Percentiles rank a stretch among this genome's conserved stretches.
Evolutionary conservation across 1,140 invertebrate genomes (phyloP).

Genomic region (Drosophila kurseongensis): DNA sequence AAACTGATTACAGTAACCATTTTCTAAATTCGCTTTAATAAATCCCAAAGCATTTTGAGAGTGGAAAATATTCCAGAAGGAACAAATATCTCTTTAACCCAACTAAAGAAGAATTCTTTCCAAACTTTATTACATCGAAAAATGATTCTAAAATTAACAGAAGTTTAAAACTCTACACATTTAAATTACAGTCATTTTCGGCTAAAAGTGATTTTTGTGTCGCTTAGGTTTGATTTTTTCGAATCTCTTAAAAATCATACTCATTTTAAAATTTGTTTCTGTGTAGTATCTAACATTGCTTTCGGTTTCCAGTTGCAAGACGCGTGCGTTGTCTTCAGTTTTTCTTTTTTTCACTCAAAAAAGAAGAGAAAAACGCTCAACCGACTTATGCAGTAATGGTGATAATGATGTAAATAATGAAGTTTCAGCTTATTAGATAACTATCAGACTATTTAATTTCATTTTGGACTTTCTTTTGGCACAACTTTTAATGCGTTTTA

Average conservation of each 20-base stretch:
- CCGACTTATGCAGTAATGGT: conserved; percentile 31
- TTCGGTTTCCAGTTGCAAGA: conserved; percentile 55
- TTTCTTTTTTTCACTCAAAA: conserved; percentile 24
- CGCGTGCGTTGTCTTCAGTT: conserved; percentile 48
- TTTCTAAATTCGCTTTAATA: too few relatives aligned
- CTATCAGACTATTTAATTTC: conserved; percentile 16
- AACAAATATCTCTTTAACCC: too few relatives aligned
- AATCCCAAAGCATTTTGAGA: too few relatives aligned
- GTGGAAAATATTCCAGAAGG: too few relatives aligned
- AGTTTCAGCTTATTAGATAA: conserved; percentile 51
- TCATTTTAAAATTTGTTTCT: neutral
- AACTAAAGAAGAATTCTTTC: too few relatives aligned
- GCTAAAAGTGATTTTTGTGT: too few relatives aligned
- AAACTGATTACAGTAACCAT: neutral
- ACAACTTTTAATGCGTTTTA: conserved; percentile 5
- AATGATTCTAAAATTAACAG: too few relatives aligned
- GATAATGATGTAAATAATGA: conserved; percentile 35
- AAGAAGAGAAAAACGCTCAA: conserved; percentile 25
- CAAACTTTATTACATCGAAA: too few relatives aligned
- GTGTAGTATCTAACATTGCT: conserved; percentile 18
- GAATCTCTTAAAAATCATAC: neutral
- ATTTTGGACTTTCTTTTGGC: conserved; percentile 27
- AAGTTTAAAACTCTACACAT: too few relatives aligned
- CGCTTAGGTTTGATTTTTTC: too few relatives aligned
- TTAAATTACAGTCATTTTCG: too few relatives aligned